A percentile compares a stretch with the other conserved stretches of the same genome.
phyloP scores from a whole-genome alignment of 23 tunicate genomes.

The Halocynthia aurantium region DNA sequence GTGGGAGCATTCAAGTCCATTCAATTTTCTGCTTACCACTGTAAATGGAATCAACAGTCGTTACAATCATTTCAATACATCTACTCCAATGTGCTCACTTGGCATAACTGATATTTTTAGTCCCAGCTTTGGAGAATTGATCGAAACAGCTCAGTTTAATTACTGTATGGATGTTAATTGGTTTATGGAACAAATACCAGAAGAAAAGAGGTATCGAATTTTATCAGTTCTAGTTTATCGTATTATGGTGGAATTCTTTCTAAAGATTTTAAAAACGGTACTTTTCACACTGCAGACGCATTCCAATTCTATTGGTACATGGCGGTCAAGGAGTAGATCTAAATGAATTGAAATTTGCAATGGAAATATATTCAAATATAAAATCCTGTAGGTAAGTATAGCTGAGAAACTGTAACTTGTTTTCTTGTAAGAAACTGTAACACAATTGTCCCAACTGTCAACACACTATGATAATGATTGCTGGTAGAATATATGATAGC shows the following conservation, averaged over 20 bases:
- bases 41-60: conserved; percentile 37
- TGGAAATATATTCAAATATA: conserved; percentile 32
- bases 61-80: conserved; percentile 31
- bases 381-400: conserved; percentile 10
- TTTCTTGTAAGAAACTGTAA: not conserved
- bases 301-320: conserved; percentile 70
- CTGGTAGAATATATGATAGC: no score
- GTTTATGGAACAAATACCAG: conserved; percentile 68
- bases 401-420: no score
- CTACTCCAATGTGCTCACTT: conserved; percentile 33
- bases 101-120: conserved; percentile 57
- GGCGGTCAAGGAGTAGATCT: conserved; percentile 44
- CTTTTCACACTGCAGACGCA: not conserved
- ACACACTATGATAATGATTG: no score
- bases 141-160: conserved; percentile 59
- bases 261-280: not conserved
- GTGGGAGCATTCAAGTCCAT: conserved; percentile 49
- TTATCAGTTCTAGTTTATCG: no score
- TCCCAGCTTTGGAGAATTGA: conserved; percentile 44
- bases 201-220: not conserved
- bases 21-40: conserved; percentile 56
- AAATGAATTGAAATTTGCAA: conserved; percentile 13
- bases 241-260: not conserved
- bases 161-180: conserved; percentile 83
- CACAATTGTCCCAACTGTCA: no score